Percentiles rank a stretch among this genome's conserved stretches.
Evolutionary conservation across 2,888 invertebrate genomes (phyloP).

Genomic region (Nymphalis urticae): DNA sequence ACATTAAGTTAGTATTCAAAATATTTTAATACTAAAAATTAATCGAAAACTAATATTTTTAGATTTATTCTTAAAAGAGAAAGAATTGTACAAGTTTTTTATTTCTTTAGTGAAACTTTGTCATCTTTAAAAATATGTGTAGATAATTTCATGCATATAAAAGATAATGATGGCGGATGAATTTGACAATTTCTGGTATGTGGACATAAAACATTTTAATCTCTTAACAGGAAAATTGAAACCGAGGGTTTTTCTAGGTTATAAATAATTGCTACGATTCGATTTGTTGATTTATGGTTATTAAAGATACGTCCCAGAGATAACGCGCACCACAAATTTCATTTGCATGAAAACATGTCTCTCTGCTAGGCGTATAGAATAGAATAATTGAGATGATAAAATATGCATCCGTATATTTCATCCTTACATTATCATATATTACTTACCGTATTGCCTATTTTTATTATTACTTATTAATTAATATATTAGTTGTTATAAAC

Average conservation of each 20-base stretch:
- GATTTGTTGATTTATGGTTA: conserved; percentile 77
- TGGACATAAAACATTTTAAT: conserved; percentile 19
- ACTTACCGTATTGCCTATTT: too few relatives aligned
- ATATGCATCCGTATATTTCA: background rate
- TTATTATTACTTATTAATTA: too few relatives aligned
- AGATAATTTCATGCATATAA: background rate
- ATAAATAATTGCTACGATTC: conserved; percentile 52
- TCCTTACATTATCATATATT: too few relatives aligned
- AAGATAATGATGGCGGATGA: background rate
- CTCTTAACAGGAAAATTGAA: conserved; percentile 38
- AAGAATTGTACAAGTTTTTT: too few relatives aligned
- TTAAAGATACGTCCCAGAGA: conserved; percentile 72
- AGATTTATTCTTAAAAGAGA: too few relatives aligned
- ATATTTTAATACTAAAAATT: too few relatives aligned
- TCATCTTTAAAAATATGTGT: too few relatives aligned
- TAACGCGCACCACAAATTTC: conserved; percentile 65
- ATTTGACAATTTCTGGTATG: background rate
- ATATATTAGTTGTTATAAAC: too few relatives aligned
- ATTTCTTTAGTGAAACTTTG: too few relatives aligned
- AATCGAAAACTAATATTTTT: too few relatives aligned
- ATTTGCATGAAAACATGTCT: conserved; percentile 74
- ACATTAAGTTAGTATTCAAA: too few relatives aligned
- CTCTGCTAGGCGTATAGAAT: conserved; percentile 37
- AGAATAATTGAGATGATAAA: conserved; percentile 23
- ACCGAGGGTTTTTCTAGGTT: conserved; percentile 37